Conservation (phyloP, 2,888 invertebrate species). For the Acleris literana region DNA sequence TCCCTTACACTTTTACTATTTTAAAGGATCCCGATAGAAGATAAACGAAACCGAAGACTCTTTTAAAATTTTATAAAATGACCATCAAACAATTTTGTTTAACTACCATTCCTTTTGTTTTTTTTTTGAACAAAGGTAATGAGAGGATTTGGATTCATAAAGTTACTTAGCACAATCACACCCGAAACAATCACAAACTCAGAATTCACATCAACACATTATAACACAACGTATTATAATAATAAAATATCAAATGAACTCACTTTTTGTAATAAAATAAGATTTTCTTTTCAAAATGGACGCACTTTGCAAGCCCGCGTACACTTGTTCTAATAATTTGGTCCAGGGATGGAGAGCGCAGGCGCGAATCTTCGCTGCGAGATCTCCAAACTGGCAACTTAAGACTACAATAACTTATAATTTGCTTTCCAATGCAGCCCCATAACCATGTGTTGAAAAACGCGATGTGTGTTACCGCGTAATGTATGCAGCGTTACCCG, state of each 20-base stretch:
- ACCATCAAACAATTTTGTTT: no score
- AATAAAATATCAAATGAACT: conserved; percentile 49
- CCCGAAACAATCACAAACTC: neutral
- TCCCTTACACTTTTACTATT: no score
- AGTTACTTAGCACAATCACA: neutral
- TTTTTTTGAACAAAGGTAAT: no score
- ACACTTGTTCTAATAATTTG: conserved; percentile 69
- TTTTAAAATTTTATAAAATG: no score
- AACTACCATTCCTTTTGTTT: no score
- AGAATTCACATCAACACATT: neutral
- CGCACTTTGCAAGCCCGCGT: conserved; percentile 67
- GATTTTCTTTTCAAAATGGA: conserved; percentile 62
- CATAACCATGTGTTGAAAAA: neutral
- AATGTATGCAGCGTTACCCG: neutral
- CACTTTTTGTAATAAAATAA: conserved; percentile 59
- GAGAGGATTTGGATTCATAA: neutral
- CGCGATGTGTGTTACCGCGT: neutral
- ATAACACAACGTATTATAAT: neutral
- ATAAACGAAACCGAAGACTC: no score
- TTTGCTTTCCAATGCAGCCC: conserved; percentile 49
- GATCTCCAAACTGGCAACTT: conserved; percentile 48
- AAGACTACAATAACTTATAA: neutral
- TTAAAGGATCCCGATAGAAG: no score
- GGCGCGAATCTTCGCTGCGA: conserved; percentile 59
- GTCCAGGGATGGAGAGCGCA: conserved; percentile 76